These are phyloP conservation scores for Ylistrum balloti DNA, from an alignment of 1,140 invertebrate genomes.

Conservation along the genomic window DNA sequence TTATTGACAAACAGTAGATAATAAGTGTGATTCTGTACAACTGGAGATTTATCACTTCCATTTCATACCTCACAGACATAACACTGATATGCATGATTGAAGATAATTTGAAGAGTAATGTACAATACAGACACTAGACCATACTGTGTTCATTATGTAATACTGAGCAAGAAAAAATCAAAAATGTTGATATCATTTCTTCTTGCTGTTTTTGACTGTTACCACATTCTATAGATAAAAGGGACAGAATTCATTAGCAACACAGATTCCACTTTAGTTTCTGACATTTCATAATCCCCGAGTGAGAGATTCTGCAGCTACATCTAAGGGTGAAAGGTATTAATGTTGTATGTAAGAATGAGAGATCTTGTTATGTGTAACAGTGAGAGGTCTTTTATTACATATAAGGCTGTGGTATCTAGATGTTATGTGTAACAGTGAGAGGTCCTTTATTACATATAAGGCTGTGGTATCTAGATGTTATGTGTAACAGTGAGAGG, in stretches of 20 bases:
- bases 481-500: not conserved
- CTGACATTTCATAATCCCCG: too few relatives aligned
- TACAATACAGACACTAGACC: not conserved
- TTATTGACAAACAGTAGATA: not conserved
- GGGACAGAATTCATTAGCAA: not conserved
- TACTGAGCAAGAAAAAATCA: not conserved
- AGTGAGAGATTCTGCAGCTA: too few relatives aligned
- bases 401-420: not conserved
- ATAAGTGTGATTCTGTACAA: not conserved
- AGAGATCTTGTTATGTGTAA: not conserved
- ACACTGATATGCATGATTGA: conserved; percentile 4
- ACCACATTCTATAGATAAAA: not conserved
- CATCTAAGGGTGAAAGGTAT: not conserved
- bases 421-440: not conserved
- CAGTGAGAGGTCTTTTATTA: not conserved
- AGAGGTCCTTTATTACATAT: not conserved
- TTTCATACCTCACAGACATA: not conserved
- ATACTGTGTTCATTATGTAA: conserved; percentile 38
- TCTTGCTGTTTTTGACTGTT: not conserved
- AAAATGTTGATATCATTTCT: conserved; percentile 15
- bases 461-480: not conserved
- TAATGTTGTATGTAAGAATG: not conserved
- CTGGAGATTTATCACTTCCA: not conserved
- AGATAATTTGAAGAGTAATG: not conserved
- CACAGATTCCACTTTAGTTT: not conserved